These are phyloP conservation scores for Liparis tanakae DNA, from an alignment of 2,797 vertebrate genomes.

Conservation along the genomic window DNA sequence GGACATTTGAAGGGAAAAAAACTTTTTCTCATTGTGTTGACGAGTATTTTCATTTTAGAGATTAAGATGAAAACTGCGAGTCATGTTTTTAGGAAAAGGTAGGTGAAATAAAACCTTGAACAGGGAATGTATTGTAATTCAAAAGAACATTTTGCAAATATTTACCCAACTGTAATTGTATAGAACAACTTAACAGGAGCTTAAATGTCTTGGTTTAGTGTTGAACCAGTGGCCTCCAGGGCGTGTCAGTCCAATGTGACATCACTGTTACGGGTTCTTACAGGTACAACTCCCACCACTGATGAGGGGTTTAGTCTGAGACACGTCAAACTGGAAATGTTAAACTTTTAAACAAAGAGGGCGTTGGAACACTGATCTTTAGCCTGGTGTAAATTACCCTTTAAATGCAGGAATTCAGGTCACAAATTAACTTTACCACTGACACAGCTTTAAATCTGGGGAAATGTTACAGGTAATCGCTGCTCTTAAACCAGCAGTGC, in stretches of 20 bases:
- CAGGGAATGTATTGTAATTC: neutral
- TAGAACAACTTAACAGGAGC: neutral
- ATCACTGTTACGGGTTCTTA: neutral
- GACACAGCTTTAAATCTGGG: constrained; percentile 2
- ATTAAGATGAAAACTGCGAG: neutral
- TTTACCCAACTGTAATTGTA: neutral
- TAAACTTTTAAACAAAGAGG: constrained; percentile 1
- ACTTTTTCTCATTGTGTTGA: neutral
- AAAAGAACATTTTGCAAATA: neutral
- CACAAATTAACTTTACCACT: constrained; percentile 3
- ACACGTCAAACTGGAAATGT: neutral
- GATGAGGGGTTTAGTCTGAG: neutral
- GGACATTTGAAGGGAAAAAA: neutral
- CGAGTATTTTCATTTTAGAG: neutral
- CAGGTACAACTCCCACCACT: neutral
- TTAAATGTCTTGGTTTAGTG: neutral
- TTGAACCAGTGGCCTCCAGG: neutral
- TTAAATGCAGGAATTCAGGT: constrained; percentile 4
- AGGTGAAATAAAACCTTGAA: neutral
- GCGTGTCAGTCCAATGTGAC: neutral
- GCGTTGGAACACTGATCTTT: constrained; percentile 9
- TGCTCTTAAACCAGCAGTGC: constrained; percentile 14
- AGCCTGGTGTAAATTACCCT: neutral
- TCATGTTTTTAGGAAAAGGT: neutral
- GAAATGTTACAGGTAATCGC: constrained; percentile 33